Evolutionary conservation across 53 echinoderm and acorn worm species (phyloP).

Genomic region (Glandiceps talaboti): DNA sequence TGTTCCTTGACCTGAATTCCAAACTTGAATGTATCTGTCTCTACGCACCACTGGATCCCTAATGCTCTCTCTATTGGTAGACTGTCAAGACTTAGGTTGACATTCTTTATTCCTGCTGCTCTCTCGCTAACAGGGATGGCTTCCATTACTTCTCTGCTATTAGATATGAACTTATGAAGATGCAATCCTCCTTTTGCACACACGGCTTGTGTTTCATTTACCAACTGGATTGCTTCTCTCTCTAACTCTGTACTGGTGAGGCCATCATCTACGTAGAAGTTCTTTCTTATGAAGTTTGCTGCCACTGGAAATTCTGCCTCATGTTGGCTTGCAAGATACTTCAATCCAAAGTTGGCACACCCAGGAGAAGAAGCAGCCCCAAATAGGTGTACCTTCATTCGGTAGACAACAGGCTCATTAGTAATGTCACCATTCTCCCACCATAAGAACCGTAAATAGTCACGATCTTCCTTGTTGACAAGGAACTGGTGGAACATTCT

Average conservation of each 20-base stretch:
- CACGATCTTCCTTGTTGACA: too few relatives aligned
- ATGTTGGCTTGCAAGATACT: too few relatives aligned
- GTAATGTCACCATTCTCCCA: constrained; percentile 20
- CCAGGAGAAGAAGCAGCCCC: constrained; percentile 44
- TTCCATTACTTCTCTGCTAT: too few relatives aligned
- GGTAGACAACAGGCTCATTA: constrained; percentile 1
- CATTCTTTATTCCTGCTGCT: too few relatives aligned
- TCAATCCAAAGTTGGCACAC: constrained; percentile 42
- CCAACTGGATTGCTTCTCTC: constrained; percentile 24
- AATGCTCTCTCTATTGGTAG: constrained; percentile 43
- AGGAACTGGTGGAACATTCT: too few relatives aligned
- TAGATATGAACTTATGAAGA: background rate
- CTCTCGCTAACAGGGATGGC: too few relatives aligned
- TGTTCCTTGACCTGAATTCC: constrained; percentile 8
- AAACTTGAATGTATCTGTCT: constrained; percentile 35
- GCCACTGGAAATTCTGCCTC: too few relatives aligned
- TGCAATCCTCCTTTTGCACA: too few relatives aligned
- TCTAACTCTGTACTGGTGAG: constrained; percentile 21
- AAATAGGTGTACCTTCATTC: too few relatives aligned
- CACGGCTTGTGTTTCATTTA: constrained; percentile 18
- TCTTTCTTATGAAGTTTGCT: constrained; percentile 34
- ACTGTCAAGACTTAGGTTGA: constrained; percentile 2
- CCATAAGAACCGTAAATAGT: too few relatives aligned
- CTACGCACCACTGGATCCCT: constrained; percentile 38
- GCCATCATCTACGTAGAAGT: too few relatives aligned